A percentile compares a stretch with the other conserved stretches of the same genome.
These are phyloP conservation scores for Acronicta aceris DNA, from an alignment of 2,888 invertebrate genomes.

Conservation along the genomic window DNA sequence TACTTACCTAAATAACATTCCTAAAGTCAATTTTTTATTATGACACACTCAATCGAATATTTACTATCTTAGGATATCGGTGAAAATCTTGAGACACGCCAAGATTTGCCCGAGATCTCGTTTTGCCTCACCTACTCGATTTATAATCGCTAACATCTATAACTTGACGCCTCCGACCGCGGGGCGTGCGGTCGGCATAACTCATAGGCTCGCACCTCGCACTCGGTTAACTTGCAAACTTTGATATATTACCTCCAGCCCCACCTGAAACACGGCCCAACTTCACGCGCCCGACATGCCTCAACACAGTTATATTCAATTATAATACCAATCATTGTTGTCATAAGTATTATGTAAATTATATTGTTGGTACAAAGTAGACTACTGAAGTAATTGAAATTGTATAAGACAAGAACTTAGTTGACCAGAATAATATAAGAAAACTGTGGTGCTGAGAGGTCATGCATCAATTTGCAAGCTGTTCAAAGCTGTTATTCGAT, in stretches of 20 bases:
- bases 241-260: slow-evolving; percentile 80
- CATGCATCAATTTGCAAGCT: too few relatives aligned
- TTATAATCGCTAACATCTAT: slow-evolving; percentile 33
- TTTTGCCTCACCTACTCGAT: too few relatives aligned
- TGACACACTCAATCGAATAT: too few relatives aligned
- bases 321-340: slow-evolving; percentile 33
- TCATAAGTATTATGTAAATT: slow-evolving; percentile 4
- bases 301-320: slow-evolving; percentile 30
- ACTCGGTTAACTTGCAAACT: slow-evolving; percentile 84
- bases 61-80: too few relatives aligned
- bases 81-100: too few relatives aligned
- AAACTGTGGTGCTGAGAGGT: too few relatives aligned
- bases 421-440: too few relatives aligned
- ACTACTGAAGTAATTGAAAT: background rate
- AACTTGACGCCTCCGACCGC: slow-evolving; percentile 38
- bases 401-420: too few relatives aligned
- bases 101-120: too few relatives aligned
- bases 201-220: slow-evolving; percentile 83
- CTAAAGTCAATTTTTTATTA: too few relatives aligned
- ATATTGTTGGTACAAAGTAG: background rate
- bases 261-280: slow-evolving; percentile 73
- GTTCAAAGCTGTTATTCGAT: too few relatives aligned
- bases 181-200: slow-evolving; percentile 83
- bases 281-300: slow-evolving; percentile 18
- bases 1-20: too few relatives aligned